Percentiles rank a stretch among this genome's conserved stretches.
These are phyloP conservation scores for Cryptoblepharus egeriae DNA, from an alignment of 2,797 vertebrate species.

Conservation along the genomic window DNA sequence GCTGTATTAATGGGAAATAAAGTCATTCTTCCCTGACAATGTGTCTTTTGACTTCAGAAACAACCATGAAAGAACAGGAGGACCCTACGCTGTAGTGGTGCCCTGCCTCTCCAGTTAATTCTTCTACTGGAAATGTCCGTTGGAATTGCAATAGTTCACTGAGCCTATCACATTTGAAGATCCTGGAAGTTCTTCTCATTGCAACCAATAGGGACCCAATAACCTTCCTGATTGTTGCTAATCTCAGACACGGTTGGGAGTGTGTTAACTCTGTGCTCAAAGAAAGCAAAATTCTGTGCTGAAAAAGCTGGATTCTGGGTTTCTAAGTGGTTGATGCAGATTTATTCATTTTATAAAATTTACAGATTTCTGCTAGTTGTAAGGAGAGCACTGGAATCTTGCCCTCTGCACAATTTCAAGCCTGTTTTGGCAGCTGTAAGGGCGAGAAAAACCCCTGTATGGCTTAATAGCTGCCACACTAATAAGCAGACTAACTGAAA, in stretches of 20 bases:
- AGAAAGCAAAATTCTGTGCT: not conserved
- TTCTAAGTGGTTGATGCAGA: not conserved
- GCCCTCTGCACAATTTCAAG: not conserved
- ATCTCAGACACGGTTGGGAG: not conserved
- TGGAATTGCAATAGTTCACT: not conserved
- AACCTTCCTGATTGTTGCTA: not conserved
- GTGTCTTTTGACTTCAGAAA: not conserved
- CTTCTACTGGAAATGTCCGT: not conserved
- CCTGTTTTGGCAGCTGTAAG: not conserved
- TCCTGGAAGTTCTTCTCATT: not conserved
- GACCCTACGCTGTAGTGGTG: not conserved
- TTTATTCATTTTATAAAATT: not conserved
- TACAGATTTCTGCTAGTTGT: not conserved
- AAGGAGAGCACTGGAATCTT: not conserved
- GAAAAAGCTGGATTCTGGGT: not conserved
- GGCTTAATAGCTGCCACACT: too few relatives aligned
- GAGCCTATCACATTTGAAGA: not conserved
- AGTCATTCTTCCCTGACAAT: slow-evolving; percentile 63
- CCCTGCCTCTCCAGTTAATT: not conserved
- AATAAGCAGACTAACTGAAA: too few relatives aligned
- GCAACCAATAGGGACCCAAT: not conserved
- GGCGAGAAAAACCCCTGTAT: too few relatives aligned
- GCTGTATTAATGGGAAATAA: slow-evolving; percentile 78
- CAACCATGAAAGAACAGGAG: not conserved
- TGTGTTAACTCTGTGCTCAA: not conserved